These are phyloP conservation scores for Parthenolecanium corni DNA, from an alignment of 2,888 invertebrate species.

Conservation along the genomic window DNA sequence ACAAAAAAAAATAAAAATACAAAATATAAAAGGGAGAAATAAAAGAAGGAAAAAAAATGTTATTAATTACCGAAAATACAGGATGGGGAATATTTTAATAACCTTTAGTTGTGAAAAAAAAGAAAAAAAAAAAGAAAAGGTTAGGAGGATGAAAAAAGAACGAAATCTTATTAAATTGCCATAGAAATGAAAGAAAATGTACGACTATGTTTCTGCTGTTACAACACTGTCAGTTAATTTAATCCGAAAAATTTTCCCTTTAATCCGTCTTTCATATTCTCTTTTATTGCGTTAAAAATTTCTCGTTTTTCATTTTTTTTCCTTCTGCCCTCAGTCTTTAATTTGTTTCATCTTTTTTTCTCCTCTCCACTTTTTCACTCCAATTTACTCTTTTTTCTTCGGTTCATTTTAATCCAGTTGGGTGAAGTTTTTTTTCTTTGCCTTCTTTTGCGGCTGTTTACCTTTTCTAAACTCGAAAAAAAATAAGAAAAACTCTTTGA, in stretches of 20 bases:
- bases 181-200: slow-evolving; percentile 27
- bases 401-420: too few relatives aligned
- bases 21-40: slow-evolving; percentile 1
- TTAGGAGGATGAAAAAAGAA: background rate
- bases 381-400: too few relatives aligned
- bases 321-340: too few relatives aligned
- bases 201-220: slow-evolving; percentile 10
- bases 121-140: slow-evolving; percentile 4
- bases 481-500: too few relatives aligned
- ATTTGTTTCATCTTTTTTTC: too few relatives aligned
- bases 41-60: slow-evolving; percentile 18
- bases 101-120: slow-evolving; percentile 7
- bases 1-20: slow-evolving; percentile 4
- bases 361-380: too few relatives aligned
- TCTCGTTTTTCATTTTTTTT: too few relatives aligned
- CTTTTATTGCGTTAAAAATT: background rate
- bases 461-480: too few relatives aligned
- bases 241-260: slow-evolving; percentile 22
- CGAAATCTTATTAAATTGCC: slow-evolving; percentile 26
- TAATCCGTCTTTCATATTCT: slow-evolving; percentile 11
- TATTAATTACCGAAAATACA: slow-evolving; percentile 22
- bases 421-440: too few relatives aligned
- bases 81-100: slow-evolving; percentile 27
- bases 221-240: slow-evolving; percentile 22
- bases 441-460: too few relatives aligned